Evolutionary conservation across 2,888 invertebrate species (phyloP), one percentile per base, ranked within the genome.

Genomic region (Cerceris ruficornis): DNA sequence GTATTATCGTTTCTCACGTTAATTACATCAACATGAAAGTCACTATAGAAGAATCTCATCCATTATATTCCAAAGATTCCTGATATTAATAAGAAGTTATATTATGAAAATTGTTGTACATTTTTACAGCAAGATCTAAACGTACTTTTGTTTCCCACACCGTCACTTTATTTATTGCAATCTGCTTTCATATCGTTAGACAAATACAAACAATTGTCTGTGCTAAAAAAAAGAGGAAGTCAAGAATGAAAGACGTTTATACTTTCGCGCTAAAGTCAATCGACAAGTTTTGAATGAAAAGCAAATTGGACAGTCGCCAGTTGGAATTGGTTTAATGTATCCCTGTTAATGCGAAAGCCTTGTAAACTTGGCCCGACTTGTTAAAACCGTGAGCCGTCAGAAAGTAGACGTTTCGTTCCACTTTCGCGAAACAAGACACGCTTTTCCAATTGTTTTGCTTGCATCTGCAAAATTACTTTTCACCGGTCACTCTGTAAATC

Each of bases 271-370:
- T 2, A 28, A 28, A 28, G 28, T 28, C 28, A 28, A 28, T 28
- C 28, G 62, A 50, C n/a, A 59, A 67, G 42, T 42, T 55, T 28
- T 71, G 14, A 65, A 75, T 65, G 64, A 49, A 50, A 57, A 50
- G 41, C 13, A 54, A 69, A 28, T 28, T 78, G 78, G 76, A 68
- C 17, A 5, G 49, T 0, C 11, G 77, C 61, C 78, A 80, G 66
- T 66, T 41, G 41, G 39, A 9, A 66, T 69, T 57, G 17, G 28
- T 66, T 77, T 64, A 64, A 64, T 75, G 66, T 54, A 46, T 39
- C 61, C 50, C 14, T 9, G 2, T 28, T 28, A 28, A 28, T 59
- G 50, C 70, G 67, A 59, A 50, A 62, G 17, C n/a, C 55, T 8
- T 60, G 71, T 55, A 28, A 52, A 65, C 28, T 28, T 28, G 42